Percentiles rank a stretch among this genome's conserved stretches.
Evolutionary conservation across 2,797 vertebrate species (phyloP).

Genomic region (Cetoscarus ocellatus): DNA sequence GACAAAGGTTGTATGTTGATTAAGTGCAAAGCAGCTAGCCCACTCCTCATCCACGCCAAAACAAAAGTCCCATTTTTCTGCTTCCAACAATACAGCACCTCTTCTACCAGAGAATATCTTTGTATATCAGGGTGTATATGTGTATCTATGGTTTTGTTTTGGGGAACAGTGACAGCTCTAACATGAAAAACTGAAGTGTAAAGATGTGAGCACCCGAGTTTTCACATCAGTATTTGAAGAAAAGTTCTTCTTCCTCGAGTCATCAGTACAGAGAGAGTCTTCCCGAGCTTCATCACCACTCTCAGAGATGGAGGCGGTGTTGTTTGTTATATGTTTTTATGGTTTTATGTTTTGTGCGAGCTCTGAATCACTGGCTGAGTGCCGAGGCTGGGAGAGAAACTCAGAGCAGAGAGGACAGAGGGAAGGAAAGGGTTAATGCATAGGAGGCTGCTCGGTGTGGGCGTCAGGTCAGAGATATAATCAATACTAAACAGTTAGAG

Average conservation of each 20-base stretch:
- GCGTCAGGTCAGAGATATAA: conserved; percentile 59
- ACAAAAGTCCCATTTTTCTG: no score
- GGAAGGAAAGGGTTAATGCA: conserved; percentile 44
- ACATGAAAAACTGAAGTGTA: no score
- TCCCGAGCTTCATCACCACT: conserved; percentile 11
- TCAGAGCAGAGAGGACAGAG: conserved; percentile 38
- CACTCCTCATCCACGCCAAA: no score
- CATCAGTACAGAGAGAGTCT: background rate
- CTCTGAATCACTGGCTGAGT: conserved; percentile 21
- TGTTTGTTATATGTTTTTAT: background rate
- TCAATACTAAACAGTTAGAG: conserved; percentile 60
- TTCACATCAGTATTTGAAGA: background rate
- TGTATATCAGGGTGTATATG: no score
- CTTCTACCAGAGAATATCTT: no score
- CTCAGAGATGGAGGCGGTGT: conserved; percentile 11
- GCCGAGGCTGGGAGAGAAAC: conserved; percentile 32
- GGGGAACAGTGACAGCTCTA: no score
- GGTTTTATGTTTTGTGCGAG: background rate
- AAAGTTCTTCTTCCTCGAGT: background rate
- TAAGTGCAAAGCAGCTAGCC: no score
- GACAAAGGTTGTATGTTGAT: no score
- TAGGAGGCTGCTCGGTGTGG: conserved; percentile 55
- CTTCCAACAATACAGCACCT: no score
- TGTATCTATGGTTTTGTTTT: no score
- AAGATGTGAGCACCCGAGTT: no score